These are phyloP conservation scores for Oryzaephilus surinamensis DNA, from an alignment of 1,140 invertebrate genomes.

Conservation along the genomic window DNA sequence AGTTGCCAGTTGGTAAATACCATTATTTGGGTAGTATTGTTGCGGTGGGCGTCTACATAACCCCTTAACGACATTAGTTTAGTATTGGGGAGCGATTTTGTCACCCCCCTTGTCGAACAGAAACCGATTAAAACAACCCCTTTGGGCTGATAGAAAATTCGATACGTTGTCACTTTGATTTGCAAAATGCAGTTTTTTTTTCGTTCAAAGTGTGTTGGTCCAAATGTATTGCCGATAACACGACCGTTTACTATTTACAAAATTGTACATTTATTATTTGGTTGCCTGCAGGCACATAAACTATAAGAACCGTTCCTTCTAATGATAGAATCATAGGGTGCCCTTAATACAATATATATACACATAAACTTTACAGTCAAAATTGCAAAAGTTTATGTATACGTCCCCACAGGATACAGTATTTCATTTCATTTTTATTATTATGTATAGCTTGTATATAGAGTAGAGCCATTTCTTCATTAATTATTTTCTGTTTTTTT, in stretches of 20 bases:
- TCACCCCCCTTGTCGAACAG: slow-evolving; percentile 18
- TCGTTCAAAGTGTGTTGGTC: not conserved
- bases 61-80: slow-evolving; percentile 19
- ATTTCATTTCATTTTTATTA: slow-evolving; percentile 8
- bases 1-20: no score
- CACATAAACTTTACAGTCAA: slow-evolving; percentile 18
- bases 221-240: not conserved
- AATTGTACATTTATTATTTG: slow-evolving; percentile 7
- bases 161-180: slow-evolving; percentile 26
- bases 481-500: slow-evolving; percentile 11
- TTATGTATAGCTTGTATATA: no score
- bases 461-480: slow-evolving; percentile 9
- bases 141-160: slow-evolving; percentile 22
- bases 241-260: not conserved
- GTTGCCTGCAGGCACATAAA: slow-evolving; percentile 8
- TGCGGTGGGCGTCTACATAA: slow-evolving; percentile 20
- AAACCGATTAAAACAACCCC: slow-evolving; percentile 28
- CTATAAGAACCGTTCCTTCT: slow-evolving; percentile 17
- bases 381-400: no score
- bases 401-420: slow-evolving; percentile 10
- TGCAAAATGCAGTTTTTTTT: slow-evolving; percentile 26
- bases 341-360: slow-evolving; percentile 13
- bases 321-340: slow-evolving; percentile 26
- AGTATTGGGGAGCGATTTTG: slow-evolving; percentile 14
- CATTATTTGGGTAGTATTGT: slow-evolving; percentile 20